A percentile compares a stretch with the other conserved stretches of the same genome.
phyloP scores from a whole-genome alignment of 2,113 vertebrate genomes.

The Brachyhypopomus gauderio region DNA sequence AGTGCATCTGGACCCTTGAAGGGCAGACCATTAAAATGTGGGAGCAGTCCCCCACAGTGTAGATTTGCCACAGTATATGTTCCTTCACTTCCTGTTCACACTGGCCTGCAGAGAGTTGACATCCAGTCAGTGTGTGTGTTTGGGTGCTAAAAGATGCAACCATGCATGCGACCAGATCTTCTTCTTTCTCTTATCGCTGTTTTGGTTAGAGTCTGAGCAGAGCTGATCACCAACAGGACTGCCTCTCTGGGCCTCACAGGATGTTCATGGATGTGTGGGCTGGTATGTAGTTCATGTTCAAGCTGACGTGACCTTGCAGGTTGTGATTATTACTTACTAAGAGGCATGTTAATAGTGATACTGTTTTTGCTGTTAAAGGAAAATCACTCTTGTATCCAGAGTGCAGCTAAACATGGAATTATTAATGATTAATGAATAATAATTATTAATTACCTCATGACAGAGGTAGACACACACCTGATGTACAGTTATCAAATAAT shows the following conservation, averaged over 20 bases:
- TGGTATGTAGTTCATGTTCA: conserved; percentile 9
- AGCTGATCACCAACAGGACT: conserved; percentile 13
- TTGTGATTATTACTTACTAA: not conserved
- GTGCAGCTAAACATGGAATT: no score
- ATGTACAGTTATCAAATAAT: no score
- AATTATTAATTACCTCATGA: no score
- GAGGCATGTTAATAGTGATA: no score
- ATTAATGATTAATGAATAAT: no score
- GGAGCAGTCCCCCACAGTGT: conserved; percentile 58
- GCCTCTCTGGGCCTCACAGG: not conserved
- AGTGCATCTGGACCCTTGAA: not conserved
- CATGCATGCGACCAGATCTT: conserved; percentile 1
- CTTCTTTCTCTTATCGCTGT: conserved; percentile 1
- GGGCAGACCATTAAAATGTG: conserved; percentile 15
- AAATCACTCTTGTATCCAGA: no score
- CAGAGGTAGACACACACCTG: no score
- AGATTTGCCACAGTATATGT: conserved; percentile 66
- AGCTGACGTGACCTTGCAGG: not conserved
- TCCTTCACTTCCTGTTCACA: conserved; percentile 59
- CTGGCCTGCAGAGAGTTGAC: conserved; percentile 28
- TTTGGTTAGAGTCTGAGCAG: conserved; percentile 18
- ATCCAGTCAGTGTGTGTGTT: conserved; percentile 46
- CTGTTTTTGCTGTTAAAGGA: no score
- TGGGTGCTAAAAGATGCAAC: conserved; percentile 50
- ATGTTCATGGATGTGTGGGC: not conserved